Conservation (phyloP, 2,888 invertebrate genomes). For the Heteromyza rotundicornis region DNA sequence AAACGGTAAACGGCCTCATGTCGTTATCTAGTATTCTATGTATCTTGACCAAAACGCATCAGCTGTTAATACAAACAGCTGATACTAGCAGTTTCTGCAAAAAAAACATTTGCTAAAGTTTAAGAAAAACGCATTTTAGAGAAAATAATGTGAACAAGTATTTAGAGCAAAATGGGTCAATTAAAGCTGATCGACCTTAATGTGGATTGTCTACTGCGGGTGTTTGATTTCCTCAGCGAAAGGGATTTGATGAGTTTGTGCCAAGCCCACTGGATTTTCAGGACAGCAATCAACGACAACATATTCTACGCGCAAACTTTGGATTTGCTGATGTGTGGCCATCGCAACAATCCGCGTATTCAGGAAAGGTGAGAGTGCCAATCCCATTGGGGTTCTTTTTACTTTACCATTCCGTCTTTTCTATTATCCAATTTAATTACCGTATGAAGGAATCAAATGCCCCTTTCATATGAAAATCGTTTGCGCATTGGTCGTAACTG, state of each 20-base stretch:
- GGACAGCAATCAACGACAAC: constrained; percentile 62
- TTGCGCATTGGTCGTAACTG: constrained; percentile 65
- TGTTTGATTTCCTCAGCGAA: constrained; percentile 66
- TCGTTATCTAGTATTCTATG: too few relatives aligned
- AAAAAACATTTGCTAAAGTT: too few relatives aligned
- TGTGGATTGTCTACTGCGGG: constrained; percentile 63
- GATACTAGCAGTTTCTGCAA: too few relatives aligned
- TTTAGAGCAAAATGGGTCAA: constrained; percentile 7
- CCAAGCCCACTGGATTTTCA: constrained; percentile 63
- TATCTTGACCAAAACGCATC: too few relatives aligned
- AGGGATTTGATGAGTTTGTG: constrained; percentile 64
- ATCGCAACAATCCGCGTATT: constrained; percentile 46
- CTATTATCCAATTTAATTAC: too few relatives aligned
- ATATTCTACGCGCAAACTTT: constrained; percentile 51
- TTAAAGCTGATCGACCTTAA: constrained; percentile 50
- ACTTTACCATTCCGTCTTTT: neutral
- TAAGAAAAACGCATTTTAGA: too few relatives aligned
- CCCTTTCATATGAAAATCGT: constrained; percentile 53
- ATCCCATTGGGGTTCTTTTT: neutral
- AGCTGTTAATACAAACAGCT: too few relatives aligned
- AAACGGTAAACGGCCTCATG: too few relatives aligned
- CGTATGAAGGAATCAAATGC: constrained; percentile 46
- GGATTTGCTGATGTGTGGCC: constrained; percentile 57
- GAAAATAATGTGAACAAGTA: too few relatives aligned
- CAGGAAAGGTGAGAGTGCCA: constrained; percentile 43